Base-by-base conservation (phyloP, 1,140 invertebrate genomes). In the Papilio machaon region DNA sequence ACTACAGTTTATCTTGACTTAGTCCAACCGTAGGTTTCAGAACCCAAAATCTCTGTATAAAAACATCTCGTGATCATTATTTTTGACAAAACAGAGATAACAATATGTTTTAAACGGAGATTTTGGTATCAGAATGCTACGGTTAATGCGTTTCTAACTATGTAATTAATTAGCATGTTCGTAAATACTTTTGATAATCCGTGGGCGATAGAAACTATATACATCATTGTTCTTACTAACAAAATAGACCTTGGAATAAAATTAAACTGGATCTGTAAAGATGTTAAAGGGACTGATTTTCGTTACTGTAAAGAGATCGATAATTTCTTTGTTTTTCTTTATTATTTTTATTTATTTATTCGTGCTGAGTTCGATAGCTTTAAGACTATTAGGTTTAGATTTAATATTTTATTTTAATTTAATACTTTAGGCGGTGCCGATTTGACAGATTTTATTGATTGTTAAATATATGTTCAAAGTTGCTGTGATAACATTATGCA, bases 171-270 rank as follows among this genome's bases (percentile, higher is more conserved):
- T 82, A 81, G 60, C 30, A 80, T 82, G 81, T 73, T 49, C 80
- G 73, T 85, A 84, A 85, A 80, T 83, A 86, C 80, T 60, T 79
- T 78, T 80, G 80, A 82, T 19, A 77, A 47, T 84, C 19, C 64
- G 90, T 91, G 89, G 88, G 88, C 88, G 88, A 88, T 77, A 82
- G 64, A 78, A 86, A 86, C 87, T 90, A 84, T 81, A 83, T 81
- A 67, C 85, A 85, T 89, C 86, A 87, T 89, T 91, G 89, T 90
- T 88, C 84, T 80, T 60, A 60, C 81, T 80, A 75, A 82, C 80
- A 82, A 86, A 81, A 80, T 64, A 43, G 80, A 83, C 91, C 90
- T 92, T 92, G 90, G 87, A 89, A 90, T 81, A 86, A 85, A 85
- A 87, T 83, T 84, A 77, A 76, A 13, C 60, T 54, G 30, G 30